phyloP scores from a whole-genome alignment of 2,113 vertebrate genomes.

The Sinosuthora webbiana region DNA sequence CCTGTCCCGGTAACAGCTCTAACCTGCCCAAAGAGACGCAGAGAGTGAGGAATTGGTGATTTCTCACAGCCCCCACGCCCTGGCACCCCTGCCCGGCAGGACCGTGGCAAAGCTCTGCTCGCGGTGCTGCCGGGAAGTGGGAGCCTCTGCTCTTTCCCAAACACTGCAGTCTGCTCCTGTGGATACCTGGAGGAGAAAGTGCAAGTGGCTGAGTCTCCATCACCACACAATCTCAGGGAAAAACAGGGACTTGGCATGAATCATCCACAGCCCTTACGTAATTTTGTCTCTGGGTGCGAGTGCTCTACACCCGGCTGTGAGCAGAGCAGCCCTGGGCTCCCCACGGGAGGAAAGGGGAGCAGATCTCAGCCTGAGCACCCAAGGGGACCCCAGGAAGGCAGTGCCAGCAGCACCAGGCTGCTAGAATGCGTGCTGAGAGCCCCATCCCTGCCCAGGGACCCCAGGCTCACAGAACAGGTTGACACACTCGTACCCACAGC shows the following conservation, averaged over 20 bases:
- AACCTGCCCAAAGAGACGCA: neutral
- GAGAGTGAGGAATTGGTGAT: fast-evolving
- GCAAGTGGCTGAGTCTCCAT: neutral
- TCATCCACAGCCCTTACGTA: neutral
- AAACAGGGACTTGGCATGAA: neutral
- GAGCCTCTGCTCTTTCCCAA: neutral
- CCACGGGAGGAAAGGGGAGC: neutral
- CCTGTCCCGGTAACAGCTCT: neutral
- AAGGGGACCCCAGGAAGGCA: neutral
- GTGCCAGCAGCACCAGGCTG: neutral
- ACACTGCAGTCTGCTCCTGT: neutral
- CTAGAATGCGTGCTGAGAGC: neutral
- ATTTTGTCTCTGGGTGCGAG: neutral
- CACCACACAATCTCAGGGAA: neutral
- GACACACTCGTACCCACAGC: neutral
- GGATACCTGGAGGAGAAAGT: neutral
- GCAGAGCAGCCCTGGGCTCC: neutral
- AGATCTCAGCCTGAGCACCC: neutral
- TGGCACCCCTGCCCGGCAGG: neutral
- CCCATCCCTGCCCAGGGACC: neutral
- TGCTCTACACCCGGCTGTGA: neutral
- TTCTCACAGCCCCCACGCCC: neutral
- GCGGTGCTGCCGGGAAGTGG: fast-evolving
- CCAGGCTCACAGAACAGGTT: neutral
- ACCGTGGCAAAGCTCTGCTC: neutral